These are phyloP conservation scores for Tachypleus tridentatus DNA, from an alignment of 1,140 invertebrate species.

Conservation along the genomic window DNA sequence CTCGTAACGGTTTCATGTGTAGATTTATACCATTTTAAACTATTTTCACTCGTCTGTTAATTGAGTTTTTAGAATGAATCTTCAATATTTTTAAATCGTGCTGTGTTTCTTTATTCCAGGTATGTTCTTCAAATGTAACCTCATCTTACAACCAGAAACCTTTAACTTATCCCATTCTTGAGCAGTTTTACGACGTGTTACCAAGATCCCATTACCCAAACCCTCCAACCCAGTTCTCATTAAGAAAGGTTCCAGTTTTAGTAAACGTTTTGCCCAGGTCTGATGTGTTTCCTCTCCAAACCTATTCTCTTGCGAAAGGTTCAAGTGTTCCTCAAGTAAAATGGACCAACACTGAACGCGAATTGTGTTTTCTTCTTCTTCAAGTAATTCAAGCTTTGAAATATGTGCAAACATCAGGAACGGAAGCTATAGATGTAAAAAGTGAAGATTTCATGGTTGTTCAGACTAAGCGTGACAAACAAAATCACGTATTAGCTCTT, in stretches of 20 bases:
- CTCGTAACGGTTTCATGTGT: no score
- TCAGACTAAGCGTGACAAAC: conserved; percentile 43
- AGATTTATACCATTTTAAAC: no score
- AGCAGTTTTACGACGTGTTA: not conserved
- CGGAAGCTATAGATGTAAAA: conserved; percentile 57
- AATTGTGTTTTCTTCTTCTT: conserved; percentile 53
- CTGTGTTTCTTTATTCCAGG: no score
- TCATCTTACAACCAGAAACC: no score
- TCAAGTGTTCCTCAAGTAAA: not conserved
- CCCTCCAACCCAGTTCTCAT: not conserved
- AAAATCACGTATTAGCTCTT: conserved; percentile 54
- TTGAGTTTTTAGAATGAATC: no score
- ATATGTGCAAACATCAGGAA: conserved; percentile 62
- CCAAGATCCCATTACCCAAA: not conserved
- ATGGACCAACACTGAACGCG: not conserved
- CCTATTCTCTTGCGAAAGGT: not conserved
- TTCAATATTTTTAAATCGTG: no score
- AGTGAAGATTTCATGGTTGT: conserved; percentile 52
- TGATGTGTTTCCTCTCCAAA: not conserved
- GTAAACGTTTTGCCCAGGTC: not conserved
- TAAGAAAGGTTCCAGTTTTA: not conserved
- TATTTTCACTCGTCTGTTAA: no score
- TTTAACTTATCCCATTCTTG: not conserved
- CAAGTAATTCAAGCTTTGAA: conserved; percentile 68
- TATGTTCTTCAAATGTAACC: no score